These are phyloP conservation scores for Macrocentrus cingulum DNA, from an alignment of 1,140 invertebrate species.

Conservation along the genomic window DNA sequence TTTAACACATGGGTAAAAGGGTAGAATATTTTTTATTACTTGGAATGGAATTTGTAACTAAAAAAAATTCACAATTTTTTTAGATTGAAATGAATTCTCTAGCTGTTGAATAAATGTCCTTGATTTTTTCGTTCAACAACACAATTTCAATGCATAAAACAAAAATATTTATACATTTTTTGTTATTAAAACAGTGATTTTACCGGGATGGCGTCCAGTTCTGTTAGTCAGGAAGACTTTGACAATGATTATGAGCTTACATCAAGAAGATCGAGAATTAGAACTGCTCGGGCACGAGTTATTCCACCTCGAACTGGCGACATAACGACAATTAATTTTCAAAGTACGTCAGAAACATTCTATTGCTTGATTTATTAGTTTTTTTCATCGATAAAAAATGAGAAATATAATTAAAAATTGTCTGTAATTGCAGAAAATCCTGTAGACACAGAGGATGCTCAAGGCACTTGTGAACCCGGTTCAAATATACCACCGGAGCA, in stretches of 20 bases:
- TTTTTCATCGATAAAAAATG: too few species aligned
- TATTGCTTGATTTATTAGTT: too few species aligned
- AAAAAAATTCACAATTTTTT: too few species aligned
- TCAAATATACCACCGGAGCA: conserved; percentile 40
- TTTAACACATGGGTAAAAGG: too few species aligned
- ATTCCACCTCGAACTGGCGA: conserved; percentile 54
- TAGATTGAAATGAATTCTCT: too few species aligned
- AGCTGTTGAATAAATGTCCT: background rate
- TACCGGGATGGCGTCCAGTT: conserved; percentile 66
- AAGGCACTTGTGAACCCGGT: conserved; percentile 39
- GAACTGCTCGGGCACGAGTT: conserved; percentile 60
- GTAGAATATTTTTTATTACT: too few species aligned
- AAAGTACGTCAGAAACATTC: conserved; percentile 37
- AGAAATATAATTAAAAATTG: too few species aligned
- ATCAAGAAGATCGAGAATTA: conserved; percentile 60
- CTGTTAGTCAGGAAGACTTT: conserved; percentile 68
- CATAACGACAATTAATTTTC: conserved; percentile 40
- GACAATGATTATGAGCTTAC: conserved; percentile 65
- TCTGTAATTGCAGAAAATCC: conserved; percentile 36
- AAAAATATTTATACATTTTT: background rate
- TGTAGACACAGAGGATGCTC: conserved; percentile 40
- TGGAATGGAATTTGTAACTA: too few species aligned
- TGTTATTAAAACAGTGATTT: conserved; percentile 34
- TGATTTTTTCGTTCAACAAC: background rate
- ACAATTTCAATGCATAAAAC: background rate